Conservation (phyloP, 2,888 invertebrate species). For the Conchocele bisecta region DNA sequence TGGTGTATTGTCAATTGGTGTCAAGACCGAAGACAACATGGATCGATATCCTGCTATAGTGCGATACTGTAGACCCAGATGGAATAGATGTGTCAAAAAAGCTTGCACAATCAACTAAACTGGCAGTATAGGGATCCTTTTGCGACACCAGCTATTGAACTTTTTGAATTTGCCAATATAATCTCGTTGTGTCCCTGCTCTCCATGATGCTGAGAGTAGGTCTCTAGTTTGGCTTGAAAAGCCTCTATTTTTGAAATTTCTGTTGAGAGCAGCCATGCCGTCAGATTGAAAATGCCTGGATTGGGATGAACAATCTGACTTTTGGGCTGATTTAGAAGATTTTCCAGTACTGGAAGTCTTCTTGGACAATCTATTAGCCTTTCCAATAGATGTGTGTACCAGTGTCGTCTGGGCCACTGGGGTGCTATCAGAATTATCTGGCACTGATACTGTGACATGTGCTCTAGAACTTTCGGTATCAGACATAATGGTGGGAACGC, state of each 20-base stretch:
- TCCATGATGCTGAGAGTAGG: slow-evolving; percentile 30
- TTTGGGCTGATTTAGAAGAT: slow-evolving; percentile 31
- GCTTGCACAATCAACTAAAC: slow-evolving; percentile 32
- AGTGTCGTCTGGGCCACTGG: slow-evolving; percentile 24
- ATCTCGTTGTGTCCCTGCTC: slow-evolving; percentile 31
- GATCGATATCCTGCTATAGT: slow-evolving; percentile 44
- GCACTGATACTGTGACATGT: slow-evolving; percentile 2
- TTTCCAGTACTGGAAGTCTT: slow-evolving; percentile 10
- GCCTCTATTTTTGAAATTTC: slow-evolving; percentile 5
- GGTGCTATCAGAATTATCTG: slow-evolving; percentile 22
- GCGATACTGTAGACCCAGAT: slow-evolving; percentile 25
- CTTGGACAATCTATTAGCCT: slow-evolving; percentile 19
- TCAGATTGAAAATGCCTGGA: slow-evolving; percentile 15
- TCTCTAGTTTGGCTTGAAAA: slow-evolving; percentile 39
- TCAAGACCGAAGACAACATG: slow-evolving; percentile 35
- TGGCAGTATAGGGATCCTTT: slow-evolving; percentile 33
- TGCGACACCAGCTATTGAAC: slow-evolving; percentile 42
- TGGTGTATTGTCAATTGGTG: slow-evolving; percentile 17
- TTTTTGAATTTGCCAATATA: slow-evolving; percentile 30
- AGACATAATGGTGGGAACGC: slow-evolving; percentile 20
- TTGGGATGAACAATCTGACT: slow-evolving; percentile 16
- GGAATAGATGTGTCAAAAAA: slow-evolving; percentile 25
- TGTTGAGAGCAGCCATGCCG: slow-evolving; percentile 31
- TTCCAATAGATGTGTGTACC: slow-evolving; percentile 18
- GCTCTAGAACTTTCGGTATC: slow-evolving; percentile 7